These are phyloP conservation scores for Phataginus tricuspis DNA, from an alignment of 2,797 vertebrate genomes.

Conservation along the genomic window DNA sequence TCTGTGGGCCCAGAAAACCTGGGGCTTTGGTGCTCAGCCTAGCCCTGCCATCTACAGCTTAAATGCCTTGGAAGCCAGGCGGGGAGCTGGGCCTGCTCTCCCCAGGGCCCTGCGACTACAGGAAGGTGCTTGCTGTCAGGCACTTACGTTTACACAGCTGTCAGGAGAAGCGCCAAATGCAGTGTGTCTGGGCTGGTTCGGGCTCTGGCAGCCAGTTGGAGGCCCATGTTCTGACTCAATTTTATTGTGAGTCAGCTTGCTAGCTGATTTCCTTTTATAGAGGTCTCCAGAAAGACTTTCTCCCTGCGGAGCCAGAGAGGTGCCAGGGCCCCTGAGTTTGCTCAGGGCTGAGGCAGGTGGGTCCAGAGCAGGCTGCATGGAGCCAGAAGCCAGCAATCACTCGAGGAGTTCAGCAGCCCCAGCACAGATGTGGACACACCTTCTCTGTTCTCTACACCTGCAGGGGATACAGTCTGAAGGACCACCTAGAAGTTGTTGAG, in stretches of 20 bases:
- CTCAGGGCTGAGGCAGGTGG: not conserved
- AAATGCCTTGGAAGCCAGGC: not conserved
- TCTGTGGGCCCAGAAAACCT: not conserved
- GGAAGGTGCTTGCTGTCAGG: not conserved
- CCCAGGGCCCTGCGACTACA: not conserved
- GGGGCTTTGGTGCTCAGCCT: not conserved
- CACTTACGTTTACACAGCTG: not conserved
- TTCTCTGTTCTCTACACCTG: not conserved
- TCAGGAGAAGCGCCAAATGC: rapidly evolving
- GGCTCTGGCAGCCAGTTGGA: not conserved
- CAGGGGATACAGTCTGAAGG: too few species aligned
- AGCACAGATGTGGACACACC: not conserved
- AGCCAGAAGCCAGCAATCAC: rapidly evolving
- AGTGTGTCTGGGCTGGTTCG: not conserved
- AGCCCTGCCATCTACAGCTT: not conserved
- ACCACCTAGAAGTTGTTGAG: not conserved
- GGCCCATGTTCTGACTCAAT: not conserved
- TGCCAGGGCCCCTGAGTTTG: not conserved
- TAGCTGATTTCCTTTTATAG: not conserved
- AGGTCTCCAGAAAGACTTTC: not conserved
- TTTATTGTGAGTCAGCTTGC: not conserved
- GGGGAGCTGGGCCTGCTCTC: too few species aligned
- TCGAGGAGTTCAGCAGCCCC: too few species aligned
- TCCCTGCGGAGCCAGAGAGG: not conserved
- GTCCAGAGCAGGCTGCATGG: too few species aligned